phyloP scores from a whole-genome alignment of 2,113 vertebrate genomes.

The Australoheros scitulus region DNA sequence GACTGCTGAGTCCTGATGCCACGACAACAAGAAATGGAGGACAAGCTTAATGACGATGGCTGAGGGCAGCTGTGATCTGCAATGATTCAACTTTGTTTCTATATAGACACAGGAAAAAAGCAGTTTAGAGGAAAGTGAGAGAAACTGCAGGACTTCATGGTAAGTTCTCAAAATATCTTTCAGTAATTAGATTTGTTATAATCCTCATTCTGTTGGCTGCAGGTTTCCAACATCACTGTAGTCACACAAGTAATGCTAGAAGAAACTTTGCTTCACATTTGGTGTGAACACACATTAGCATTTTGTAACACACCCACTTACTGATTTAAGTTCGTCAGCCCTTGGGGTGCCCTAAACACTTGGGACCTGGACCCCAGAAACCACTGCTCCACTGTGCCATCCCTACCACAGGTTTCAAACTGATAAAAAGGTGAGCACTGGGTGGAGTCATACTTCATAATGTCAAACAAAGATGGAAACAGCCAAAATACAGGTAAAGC shows the following conservation, averaged over 20 bases:
- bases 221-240: too few relatives aligned
- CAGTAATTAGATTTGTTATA: too few relatives aligned
- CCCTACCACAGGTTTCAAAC: background rate
- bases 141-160: too few relatives aligned
- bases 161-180: too few relatives aligned
- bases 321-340: background rate
- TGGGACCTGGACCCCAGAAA: background rate
- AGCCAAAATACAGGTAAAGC: background rate
- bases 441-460: background rate
- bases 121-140: too few relatives aligned
- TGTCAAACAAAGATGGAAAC: background rate
- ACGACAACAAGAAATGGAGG: too few relatives aligned
- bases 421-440: background rate
- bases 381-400: background rate
- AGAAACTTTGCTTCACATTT: background rate
- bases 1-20: too few relatives aligned
- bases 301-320: background rate
- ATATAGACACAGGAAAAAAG: too few relatives aligned
- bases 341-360: background rate
- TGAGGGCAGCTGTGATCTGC: too few relatives aligned
- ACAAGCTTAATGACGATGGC: too few relatives aligned
- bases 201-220: too few relatives aligned
- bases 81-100: too few relatives aligned
- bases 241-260: background rate
- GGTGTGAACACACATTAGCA: background rate